A percentile compares a stretch with the other conserved stretches of the same genome.
Conservation (phyloP, 37 sponge, comb jelly and placozoan species). For the Ianthella basta region DNA sequence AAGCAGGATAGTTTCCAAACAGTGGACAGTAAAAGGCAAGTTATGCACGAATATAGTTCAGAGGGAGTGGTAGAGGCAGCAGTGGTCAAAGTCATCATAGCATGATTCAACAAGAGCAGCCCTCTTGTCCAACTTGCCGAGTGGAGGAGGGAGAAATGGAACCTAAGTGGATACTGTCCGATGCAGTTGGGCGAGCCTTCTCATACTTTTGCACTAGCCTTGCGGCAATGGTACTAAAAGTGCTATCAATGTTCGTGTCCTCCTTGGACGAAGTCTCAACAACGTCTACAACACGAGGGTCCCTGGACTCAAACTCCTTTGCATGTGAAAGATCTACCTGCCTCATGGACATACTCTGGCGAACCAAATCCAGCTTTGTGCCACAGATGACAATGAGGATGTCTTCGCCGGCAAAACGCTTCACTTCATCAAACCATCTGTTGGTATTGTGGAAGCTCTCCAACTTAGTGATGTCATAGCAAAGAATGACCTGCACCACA, state of each 20-base stretch:
- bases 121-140: too few species aligned
- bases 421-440: constrained; percentile 88
- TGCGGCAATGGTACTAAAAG: constrained; percentile 43
- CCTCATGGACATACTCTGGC: background rate
- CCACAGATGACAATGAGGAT: constrained; percentile 51
- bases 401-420: constrained; percentile 63
- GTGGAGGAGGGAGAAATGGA: background rate
- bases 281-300: constrained; percentile 40
- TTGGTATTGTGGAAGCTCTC: constrained; percentile 71
- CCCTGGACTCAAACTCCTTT: constrained; percentile 18
- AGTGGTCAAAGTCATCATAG: too few species aligned
- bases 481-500: constrained; percentile 50
- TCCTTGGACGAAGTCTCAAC: constrained; percentile 72
- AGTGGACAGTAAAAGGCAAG: too few species aligned
- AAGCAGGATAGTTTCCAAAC: too few species aligned
- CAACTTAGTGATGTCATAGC: constrained; percentile 83
- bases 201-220: constrained; percentile 24
- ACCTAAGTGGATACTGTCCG: background rate
- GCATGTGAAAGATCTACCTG: constrained; percentile 43
- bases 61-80: too few species aligned
- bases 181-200: background rate
- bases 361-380: constrained; percentile 59
- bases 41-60: too few species aligned
- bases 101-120: too few species aligned
- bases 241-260: constrained; percentile 62